These are phyloP conservation scores for Arenaria interpres DNA, from an alignment of 2,113 vertebrate species.

Conservation along the genomic window DNA sequence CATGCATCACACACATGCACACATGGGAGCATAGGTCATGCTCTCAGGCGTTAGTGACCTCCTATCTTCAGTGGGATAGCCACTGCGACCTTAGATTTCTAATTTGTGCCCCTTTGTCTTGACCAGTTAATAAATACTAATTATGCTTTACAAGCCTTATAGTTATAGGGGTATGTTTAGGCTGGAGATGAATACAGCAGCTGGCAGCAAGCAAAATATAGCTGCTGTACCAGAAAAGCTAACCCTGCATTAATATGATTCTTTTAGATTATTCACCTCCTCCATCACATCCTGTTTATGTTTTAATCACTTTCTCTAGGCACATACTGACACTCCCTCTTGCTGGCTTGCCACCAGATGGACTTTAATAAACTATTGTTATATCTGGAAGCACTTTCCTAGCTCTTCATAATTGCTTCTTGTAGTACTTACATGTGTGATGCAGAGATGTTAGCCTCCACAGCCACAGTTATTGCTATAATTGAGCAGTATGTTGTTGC, in stretches of 20 bases:
- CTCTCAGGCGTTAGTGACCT: not conserved
- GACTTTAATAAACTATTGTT: conserved; percentile 28
- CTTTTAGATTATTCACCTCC: not conserved
- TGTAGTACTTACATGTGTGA: not conserved
- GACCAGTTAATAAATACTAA: not conserved
- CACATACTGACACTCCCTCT: not conserved
- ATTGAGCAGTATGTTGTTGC: not conserved
- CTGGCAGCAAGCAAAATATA: conserved; percentile 21
- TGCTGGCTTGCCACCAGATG: conserved; percentile 3
- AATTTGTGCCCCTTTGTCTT: not conserved
- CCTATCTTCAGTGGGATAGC: not conserved
- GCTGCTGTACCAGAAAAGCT: not conserved
- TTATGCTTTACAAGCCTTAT: not conserved
- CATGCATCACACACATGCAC: not conserved
- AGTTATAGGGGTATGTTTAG: not conserved
- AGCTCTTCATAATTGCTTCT: not conserved
- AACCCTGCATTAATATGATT: not conserved
- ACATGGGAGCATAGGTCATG: not conserved
- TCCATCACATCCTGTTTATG: conserved; percentile 22
- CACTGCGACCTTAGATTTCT: not conserved
- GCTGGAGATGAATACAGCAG: not conserved
- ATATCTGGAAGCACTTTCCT: conserved; percentile 12
- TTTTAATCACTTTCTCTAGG: conserved; percentile 33
- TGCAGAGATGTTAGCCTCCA: not conserved
- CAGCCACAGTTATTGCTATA: not conserved